Conservation (phyloP, 2,888 invertebrate species). For the Ceraclea dissimilis region DNA sequence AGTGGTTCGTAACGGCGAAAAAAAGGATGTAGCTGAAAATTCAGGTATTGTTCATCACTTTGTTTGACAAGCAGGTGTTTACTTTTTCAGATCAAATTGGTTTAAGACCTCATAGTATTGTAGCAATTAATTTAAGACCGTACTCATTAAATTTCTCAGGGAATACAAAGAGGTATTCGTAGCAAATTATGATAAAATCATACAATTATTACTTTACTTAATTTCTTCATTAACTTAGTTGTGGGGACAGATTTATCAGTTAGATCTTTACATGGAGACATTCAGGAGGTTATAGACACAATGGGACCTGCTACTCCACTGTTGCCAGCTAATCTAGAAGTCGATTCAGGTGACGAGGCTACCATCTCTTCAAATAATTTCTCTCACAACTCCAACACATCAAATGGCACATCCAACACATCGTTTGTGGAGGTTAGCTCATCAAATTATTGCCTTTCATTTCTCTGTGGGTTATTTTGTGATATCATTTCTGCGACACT, state of each 20-base stretch:
- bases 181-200: no score
- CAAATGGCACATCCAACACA: slow-evolving; percentile 12
- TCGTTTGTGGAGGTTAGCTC: slow-evolving; percentile 16
- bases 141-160: no score
- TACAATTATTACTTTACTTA: no score
- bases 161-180: no score
- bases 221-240: not conserved
- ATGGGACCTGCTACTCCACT: slow-evolving; percentile 17
- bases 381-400: not conserved
- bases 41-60: not conserved
- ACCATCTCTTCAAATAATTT: slow-evolving; percentile 9
- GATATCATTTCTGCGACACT: no score
- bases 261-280: slow-evolving; percentile 11
- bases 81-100: no score
- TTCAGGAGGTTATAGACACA: slow-evolving; percentile 14
- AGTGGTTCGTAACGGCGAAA: not conserved
- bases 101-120: no score
- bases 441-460: no score
- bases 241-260: slow-evolving; percentile 7
- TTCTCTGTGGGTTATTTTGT: no score
- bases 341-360: slow-evolving; percentile 10
- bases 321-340: slow-evolving; percentile 4
- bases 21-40: not conserved
- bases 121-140: no score
- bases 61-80: no score